Conservation (phyloP, 2,888 invertebrate genomes). For the Pseudeuparius sepicola region DNA sequence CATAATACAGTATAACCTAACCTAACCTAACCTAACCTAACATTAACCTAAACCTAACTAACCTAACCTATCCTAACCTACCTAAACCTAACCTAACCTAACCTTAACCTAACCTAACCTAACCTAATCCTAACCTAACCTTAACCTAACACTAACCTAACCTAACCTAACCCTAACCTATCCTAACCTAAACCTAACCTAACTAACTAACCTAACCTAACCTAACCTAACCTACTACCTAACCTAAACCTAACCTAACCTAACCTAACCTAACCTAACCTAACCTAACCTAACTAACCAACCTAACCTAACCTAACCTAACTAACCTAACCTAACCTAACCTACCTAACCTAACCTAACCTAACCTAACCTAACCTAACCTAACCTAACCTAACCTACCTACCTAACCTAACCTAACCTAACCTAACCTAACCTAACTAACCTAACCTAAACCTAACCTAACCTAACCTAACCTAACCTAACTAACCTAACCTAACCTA, state of each 20-base stretch:
- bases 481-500: not conserved
- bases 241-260: conserved; percentile 3
- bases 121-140: conserved; percentile 5
- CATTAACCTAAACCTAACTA: conserved; percentile 3
- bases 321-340: no score
- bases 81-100: no score
- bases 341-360: conserved; percentile 3
- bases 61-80: conserved; percentile 5
- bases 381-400: no score
- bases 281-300: conserved; percentile 4
- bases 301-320: conserved; percentile 5
- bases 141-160: not conserved
- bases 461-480: conserved; percentile 5
- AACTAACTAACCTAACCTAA: conserved; percentile 4
- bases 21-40: conserved; percentile 4
- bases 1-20: conserved; percentile 1
- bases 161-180: no score
- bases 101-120: conserved; percentile 5
- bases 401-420: conserved; percentile 3
- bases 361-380: conserved; percentile 5
- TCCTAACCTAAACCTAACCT: conserved; percentile 3
- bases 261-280: conserved; percentile 5
- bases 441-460: no score
- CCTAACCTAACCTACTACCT: conserved; percentile 3
- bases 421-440: conserved; percentile 5